Evolutionary conservation across 2,797 vertebrate species (phyloP).

Genomic region (Erethizon dorsatum): DNA sequence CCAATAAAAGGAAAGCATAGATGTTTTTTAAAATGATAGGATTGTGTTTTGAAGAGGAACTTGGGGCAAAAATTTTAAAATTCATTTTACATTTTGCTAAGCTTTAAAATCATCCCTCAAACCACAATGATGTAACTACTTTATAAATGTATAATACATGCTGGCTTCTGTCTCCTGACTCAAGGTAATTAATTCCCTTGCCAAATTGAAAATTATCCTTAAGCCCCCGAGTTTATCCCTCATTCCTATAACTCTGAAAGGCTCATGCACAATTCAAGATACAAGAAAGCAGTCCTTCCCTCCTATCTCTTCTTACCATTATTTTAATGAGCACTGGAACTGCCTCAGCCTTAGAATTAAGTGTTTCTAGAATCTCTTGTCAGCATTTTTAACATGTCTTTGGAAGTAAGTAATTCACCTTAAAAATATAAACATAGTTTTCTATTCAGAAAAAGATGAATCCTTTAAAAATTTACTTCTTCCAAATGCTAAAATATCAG

Average conservation of each 20-base stretch:
- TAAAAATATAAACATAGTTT: conserved; percentile 71
- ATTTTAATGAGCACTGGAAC: conserved; percentile 80
- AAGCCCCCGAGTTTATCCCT: background rate
- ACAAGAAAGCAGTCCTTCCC: conserved; percentile 50
- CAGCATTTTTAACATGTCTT: conserved; percentile 74
- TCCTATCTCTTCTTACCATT: conserved; percentile 30
- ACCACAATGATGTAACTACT: conserved; percentile 51
- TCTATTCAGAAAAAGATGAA: conserved; percentile 65
- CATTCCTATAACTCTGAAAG: conserved; percentile 57
- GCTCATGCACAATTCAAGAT: conserved; percentile 30
- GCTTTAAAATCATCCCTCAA: conserved; percentile 60
- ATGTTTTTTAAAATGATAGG: background rate
- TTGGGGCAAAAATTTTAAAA: background rate
- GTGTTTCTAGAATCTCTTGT: conserved; percentile 66
- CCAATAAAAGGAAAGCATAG: background rate
- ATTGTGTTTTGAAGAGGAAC: conserved; percentile 33
- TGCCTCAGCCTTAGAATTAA: conserved; percentile 50
- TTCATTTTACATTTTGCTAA: conserved; percentile 65
- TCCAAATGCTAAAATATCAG: conserved; percentile 20
- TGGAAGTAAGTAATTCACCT: conserved; percentile 58
- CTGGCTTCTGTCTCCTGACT: background rate
- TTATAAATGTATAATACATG: conserved; percentile 46
- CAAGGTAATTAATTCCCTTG: conserved; percentile 66
- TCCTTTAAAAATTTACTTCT: conserved; percentile 45
- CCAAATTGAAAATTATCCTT: conserved; percentile 66